phyloP scores from a whole-genome alignment of 2,888 invertebrate species.

The Lymantria dispar region DNA sequence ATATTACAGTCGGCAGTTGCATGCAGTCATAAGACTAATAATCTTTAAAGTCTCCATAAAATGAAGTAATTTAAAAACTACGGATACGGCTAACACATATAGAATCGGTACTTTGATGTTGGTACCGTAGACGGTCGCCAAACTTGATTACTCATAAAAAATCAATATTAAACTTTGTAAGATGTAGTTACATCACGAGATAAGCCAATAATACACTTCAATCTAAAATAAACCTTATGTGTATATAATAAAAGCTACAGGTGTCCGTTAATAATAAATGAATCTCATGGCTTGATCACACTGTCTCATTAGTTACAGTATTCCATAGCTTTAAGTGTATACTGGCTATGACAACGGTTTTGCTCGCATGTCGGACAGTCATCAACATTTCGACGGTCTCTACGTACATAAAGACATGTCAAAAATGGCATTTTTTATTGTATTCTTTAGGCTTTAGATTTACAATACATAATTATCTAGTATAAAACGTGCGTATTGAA shows the following conservation, averaged over 20 bases:
- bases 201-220: not conserved
- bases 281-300: slow-evolving; percentile 14
- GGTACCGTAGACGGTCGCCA: slow-evolving; percentile 16
- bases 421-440: too few species aligned
- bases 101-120: slow-evolving; percentile 35
- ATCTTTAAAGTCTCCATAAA: slow-evolving; percentile 19
- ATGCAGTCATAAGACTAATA: too few species aligned
- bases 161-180: slow-evolving; percentile 26
- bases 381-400: too few species aligned
- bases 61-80: slow-evolving; percentile 21
- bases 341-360: not conserved
- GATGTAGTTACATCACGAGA: not conserved
- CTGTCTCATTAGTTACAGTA: slow-evolving; percentile 19
- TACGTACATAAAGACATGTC: too few species aligned
- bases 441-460: too few species aligned
- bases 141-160: slow-evolving; percentile 34
- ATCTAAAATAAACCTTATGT: slow-evolving; percentile 11
- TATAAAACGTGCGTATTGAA: too few species aligned
- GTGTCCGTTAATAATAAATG: not conserved
- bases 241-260: slow-evolving; percentile 2
- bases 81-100: slow-evolving; percentile 11
- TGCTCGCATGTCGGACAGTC: too few species aligned
- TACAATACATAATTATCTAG: too few species aligned
- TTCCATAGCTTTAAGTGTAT: slow-evolving; percentile 11
- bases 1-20: too few species aligned